Evolutionary conservation across 1,140 invertebrate species (phyloP).

Genomic region (Drosophila nigromelanica): DNA sequence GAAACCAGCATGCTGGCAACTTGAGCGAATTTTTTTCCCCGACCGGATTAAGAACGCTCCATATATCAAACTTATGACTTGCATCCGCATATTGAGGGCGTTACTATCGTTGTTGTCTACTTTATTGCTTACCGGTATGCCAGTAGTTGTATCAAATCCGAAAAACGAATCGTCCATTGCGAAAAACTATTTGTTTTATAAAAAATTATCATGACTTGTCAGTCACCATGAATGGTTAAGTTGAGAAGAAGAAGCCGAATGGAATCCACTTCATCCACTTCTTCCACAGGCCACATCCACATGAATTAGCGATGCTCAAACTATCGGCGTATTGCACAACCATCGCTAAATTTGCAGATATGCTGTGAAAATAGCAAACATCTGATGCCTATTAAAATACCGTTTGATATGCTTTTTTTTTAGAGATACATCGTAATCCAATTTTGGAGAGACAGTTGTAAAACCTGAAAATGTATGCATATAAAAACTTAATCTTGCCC

Average conservation of each 20-base stretch:
- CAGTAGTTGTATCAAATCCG: conserved; percentile 88
- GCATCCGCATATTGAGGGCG: no score
- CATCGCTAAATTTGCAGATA: conserved; percentile 14
- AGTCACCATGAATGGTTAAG: conserved; percentile 64
- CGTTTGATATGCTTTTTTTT: no score
- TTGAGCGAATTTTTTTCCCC: conserved; percentile 21
- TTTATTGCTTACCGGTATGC: conserved; percentile 86
- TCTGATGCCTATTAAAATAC: no score
- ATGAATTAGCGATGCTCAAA: conserved; percentile 21
- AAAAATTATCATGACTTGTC: conserved; percentile 81
- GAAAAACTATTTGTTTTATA: conserved; percentile 83
- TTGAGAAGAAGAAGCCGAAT: conserved; percentile 47
- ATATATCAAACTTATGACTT: not conserved
- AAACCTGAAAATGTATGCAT: no score
- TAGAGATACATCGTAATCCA: no score
- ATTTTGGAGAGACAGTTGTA: no score
- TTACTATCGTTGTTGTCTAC: not conserved
- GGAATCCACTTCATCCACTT: conserved; percentile 42
- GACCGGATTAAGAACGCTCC: conserved; percentile 3
- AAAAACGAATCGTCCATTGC: conserved; percentile 94
- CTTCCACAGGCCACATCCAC: conserved; percentile 50
- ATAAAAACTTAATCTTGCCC: no score
- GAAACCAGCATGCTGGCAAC: conserved; percentile 25
- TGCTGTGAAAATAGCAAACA: not conserved
- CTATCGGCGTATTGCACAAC: conserved; percentile 14